A percentile compares a stretch with the other conserved stretches of the same genome.
phyloP scores from a whole-genome alignment of 2,888 invertebrate genomes.

The Drosophila ezoana region DNA sequence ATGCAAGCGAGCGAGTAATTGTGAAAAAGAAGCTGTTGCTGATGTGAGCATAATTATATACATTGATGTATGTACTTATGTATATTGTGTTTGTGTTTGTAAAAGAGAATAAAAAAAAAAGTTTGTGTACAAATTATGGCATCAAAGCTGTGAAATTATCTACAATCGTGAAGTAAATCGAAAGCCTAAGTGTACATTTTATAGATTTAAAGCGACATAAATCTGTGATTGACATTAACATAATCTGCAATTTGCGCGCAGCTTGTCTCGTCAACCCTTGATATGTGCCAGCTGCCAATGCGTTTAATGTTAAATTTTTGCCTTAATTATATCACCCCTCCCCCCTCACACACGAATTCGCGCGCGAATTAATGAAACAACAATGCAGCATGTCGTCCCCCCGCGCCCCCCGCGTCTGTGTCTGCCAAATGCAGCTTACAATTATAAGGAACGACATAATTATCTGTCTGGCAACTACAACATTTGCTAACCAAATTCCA shows the following conservation, averaged over 20 bases:
- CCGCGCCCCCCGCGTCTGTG: too few relatives aligned
- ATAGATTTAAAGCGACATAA: too few relatives aligned
- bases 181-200: not conserved
- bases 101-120: constrained; percentile 21
- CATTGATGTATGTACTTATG: constrained; percentile 1
- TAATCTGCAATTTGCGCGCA: not conserved
- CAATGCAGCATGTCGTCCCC: not conserved
- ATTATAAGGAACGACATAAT: not conserved
- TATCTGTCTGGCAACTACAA: not conserved
- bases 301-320: not conserved
- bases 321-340: too few relatives aligned
- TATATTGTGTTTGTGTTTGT: constrained; percentile 40
- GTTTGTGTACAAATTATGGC: constrained; percentile 46
- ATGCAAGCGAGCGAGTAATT: not conserved
- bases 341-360: too few relatives aligned
- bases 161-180: not conserved
- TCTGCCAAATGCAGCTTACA: not conserved
- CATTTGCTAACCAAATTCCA: not conserved
- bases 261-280: not conserved
- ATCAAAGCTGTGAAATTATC: not conserved
- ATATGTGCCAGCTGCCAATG: not conserved
- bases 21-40: not conserved
- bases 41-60: constrained; percentile 11
- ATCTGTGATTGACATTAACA: too few relatives aligned
- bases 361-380: not conserved